Conservation (phyloP, 2,797 vertebrate species). For the Octomys mimax region DNA sequence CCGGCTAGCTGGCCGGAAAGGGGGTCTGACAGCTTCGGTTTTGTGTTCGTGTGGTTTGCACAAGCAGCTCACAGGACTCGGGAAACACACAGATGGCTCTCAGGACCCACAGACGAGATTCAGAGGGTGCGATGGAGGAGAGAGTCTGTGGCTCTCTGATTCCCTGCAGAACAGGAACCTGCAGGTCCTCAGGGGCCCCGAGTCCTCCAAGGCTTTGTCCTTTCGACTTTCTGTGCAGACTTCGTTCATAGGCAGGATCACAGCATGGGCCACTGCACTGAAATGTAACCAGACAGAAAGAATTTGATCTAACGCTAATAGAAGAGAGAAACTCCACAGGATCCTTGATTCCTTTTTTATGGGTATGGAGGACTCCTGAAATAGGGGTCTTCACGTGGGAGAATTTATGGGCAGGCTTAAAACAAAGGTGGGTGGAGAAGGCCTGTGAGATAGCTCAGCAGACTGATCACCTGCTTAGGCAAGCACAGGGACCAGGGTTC, state of each 20-base stretch:
- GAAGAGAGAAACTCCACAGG: too few species aligned
- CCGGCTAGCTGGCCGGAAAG: accelerated
- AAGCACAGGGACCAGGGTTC: too few species aligned
- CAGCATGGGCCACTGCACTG: not conserved
- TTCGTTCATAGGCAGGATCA: not conserved
- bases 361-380: not conserved
- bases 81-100: not conserved
- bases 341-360: not conserved
- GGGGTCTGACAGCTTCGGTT: not conserved
- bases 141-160: not conserved
- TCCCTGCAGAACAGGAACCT: too few species aligned
- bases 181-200: not conserved
- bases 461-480: too few species aligned
- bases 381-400: not conserved
- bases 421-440: not conserved
- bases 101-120: not conserved
- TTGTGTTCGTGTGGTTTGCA: not conserved
- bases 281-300: not conserved
- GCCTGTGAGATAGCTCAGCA: too few species aligned
- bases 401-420: not conserved
- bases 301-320: not conserved
- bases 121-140: not conserved
- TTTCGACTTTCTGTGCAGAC: not conserved
- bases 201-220: not conserved
- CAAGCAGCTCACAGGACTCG: not conserved